Evolutionary conservation across 2,113 vertebrate genomes (phyloP).

Genomic region (Merops nubicus): DNA sequence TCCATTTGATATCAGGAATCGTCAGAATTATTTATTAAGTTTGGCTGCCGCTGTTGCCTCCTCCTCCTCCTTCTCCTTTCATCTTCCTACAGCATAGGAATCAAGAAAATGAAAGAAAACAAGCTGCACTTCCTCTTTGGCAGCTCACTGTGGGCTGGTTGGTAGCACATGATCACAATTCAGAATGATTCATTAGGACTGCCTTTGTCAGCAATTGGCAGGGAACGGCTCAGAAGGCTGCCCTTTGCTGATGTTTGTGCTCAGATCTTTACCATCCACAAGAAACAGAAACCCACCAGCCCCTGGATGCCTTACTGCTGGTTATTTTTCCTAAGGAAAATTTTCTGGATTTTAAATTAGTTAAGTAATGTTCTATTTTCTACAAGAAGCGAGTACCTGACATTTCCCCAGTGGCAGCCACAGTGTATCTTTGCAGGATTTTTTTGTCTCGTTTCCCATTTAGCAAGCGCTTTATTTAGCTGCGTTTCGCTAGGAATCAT

Average conservation of each 20-base stretch:
- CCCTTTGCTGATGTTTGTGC: conserved; percentile 40
- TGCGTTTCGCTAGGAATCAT: neutral
- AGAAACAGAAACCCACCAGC: conserved; percentile 1
- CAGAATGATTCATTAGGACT: conserved; percentile 71
- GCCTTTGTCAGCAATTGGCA: conserved; percentile 82
- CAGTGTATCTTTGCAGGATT: neutral
- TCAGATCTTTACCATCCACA: neutral
- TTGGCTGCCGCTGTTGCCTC: conserved; percentile 43
- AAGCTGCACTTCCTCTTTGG: conserved; percentile 85
- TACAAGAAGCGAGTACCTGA: neutral
- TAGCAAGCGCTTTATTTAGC: neutral
- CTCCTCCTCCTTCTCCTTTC: conserved; percentile 64
- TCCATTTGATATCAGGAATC: conserved; percentile 70
- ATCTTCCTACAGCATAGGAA: conserved; percentile 70
- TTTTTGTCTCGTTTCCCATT: neutral
- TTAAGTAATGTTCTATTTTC: neutral
- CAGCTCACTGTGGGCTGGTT: conserved; percentile 72
- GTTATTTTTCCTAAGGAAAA: neutral
- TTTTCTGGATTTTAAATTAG: conserved; percentile 25
- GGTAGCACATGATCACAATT: conserved; percentile 78
- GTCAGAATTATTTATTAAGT: conserved; percentile 61
- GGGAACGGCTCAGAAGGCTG: conserved; percentile 57
- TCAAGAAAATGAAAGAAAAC: conserved; percentile 76
- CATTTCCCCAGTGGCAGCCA: neutral
- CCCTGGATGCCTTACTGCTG: neutral